Evolutionary conservation across 2,113 vertebrate species (phyloP).

Genomic region (Pipra filicauda): DNA sequence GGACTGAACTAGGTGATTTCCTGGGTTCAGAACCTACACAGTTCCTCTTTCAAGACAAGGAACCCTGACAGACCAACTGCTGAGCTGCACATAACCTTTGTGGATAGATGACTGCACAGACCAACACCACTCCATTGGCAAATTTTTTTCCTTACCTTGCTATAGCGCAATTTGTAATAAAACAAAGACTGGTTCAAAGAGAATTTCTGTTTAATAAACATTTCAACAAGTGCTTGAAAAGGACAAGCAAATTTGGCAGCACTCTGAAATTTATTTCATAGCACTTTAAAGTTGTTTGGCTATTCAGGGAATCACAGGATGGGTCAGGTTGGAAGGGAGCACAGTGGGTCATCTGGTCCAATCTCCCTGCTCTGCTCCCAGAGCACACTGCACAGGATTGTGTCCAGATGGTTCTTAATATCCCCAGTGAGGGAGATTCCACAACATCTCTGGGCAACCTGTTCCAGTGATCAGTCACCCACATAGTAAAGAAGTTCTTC

Average conservation of each 20-base stretch:
- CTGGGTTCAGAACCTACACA: background rate
- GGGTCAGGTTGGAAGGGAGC: rapidly evolving
- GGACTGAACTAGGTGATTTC: background rate
- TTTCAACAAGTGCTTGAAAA: rapidly evolving
- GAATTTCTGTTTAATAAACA: rapidly evolving
- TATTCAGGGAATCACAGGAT: background rate
- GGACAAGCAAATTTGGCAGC: rapidly evolving
- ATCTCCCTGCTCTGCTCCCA: background rate
- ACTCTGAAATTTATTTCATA: too few species aligned
- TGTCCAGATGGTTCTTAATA: rapidly evolving
- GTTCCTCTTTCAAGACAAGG: background rate
- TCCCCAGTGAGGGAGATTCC: background rate
- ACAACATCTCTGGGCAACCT: too few species aligned
- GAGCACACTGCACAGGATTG: rapidly evolving
- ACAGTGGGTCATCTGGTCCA: rapidly evolving
- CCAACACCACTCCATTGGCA: rapidly evolving
- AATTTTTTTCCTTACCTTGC: background rate
- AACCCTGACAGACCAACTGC: rapidly evolving
- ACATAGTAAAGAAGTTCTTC: rapidly evolving
- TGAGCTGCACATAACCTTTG: rapidly evolving
- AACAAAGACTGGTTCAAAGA: rapidly evolving
- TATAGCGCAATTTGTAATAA: rapidly evolving
- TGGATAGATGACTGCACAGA: rapidly evolving
- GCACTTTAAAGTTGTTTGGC: rapidly evolving
- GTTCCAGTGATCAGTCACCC: background rate